phyloP scores from a whole-genome alignment of 2,113 vertebrate genomes.

The Tachysurus vachellii region DNA sequence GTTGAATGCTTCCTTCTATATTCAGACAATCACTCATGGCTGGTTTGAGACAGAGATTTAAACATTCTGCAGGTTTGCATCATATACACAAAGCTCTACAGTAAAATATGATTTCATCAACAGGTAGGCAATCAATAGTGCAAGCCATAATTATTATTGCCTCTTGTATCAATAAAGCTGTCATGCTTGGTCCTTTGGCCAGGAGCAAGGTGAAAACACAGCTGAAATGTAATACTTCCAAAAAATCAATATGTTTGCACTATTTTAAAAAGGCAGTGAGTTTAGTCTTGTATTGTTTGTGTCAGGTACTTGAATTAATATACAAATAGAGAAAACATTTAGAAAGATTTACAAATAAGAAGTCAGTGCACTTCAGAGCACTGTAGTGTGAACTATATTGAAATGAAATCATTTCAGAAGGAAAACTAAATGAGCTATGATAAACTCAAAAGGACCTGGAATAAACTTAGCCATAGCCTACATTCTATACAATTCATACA shows the following conservation, averaged over 20 bases:
- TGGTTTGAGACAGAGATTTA: slow-evolving; percentile 35
- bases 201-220: slow-evolving; percentile 58
- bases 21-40: slow-evolving; percentile 1
- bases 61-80: slow-evolving; percentile 13
- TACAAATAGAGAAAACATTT: slow-evolving; percentile 1
- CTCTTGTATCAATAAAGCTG: slow-evolving; percentile 76
- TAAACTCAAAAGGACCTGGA: not conserved
- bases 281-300: slow-evolving; percentile 1
- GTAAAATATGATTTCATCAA: slow-evolving; percentile 81
- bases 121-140: slow-evolving; percentile 73
- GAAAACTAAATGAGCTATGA: not conserved
- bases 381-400: not conserved
- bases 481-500: not conserved
- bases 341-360: not conserved
- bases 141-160: slow-evolving; percentile 75
- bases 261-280: not conserved
- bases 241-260: slow-evolving; percentile 9
- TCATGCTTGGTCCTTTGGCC: slow-evolving; percentile 64
- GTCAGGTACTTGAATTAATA: not conserved
- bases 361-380: not conserved
- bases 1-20: slow-evolving; percentile 22
- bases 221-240: slow-evolving; percentile 36
- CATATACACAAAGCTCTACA: slow-evolving; percentile 71
- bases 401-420: not conserved
- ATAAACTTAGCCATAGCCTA: not conserved